These are phyloP conservation scores for Zaprionus vittiger DNA, from an alignment of 1,140 invertebrate genomes.

Conservation along the genomic window DNA sequence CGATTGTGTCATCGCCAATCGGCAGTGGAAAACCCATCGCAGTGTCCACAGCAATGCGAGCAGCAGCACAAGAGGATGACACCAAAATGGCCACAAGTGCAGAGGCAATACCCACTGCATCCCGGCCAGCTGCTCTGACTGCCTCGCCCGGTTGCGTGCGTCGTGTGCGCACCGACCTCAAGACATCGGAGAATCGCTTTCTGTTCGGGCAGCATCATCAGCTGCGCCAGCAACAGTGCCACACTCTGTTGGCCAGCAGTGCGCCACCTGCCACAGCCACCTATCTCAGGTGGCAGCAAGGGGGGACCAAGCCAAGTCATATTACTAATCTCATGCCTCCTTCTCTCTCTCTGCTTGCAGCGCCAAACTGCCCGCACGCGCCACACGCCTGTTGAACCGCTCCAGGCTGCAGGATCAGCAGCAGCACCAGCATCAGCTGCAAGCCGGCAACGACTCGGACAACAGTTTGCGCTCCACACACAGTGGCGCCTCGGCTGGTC, in stretches of 20 bases:
- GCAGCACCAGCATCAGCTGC: constrained; percentile 64
- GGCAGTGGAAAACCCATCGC: background rate
- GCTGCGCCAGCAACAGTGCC: constrained; percentile 35
- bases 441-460: constrained; percentile 68
- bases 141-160: constrained; percentile 85
- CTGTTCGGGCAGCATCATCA: constrained; percentile 39
- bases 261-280: constrained; percentile 64
- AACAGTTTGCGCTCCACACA: constrained; percentile 71
- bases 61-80: background rate
- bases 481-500: constrained; percentile 56
- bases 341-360: constrained; percentile 45
- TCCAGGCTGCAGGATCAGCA: constrained; percentile 79
- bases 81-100: constrained; percentile 24
- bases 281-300: constrained; percentile 65
- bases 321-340: background rate
- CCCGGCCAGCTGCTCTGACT: constrained; percentile 17
- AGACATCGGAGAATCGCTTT: constrained; percentile 80
- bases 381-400: constrained; percentile 81
- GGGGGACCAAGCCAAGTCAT: background rate
- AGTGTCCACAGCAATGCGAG: constrained; percentile 5
- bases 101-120: constrained; percentile 15
- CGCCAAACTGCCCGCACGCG: constrained; percentile 79
- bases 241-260: constrained; percentile 56
- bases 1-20: constrained; percentile 77
- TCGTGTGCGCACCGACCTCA: constrained; percentile 82